These are phyloP conservation scores for Myotis myotis DNA, from an alignment of 2,797 vertebrate species.

Conservation along the genomic window DNA sequence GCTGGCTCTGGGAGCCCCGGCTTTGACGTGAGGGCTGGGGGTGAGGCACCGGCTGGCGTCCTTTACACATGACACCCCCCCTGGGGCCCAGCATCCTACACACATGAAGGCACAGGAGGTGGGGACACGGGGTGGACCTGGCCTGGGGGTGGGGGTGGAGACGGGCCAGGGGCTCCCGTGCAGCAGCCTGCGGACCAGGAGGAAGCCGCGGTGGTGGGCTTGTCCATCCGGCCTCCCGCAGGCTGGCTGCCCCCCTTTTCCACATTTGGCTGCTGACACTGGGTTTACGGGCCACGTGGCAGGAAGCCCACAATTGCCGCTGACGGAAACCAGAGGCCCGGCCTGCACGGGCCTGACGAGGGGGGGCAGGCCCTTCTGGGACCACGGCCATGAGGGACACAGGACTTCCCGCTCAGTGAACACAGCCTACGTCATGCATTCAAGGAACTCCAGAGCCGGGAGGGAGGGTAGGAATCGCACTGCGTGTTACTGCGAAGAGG, in stretches of 20 bases:
- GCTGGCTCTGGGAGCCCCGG: neutral
- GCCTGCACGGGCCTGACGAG: neutral
- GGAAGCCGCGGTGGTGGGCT: neutral
- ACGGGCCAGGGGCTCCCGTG: neutral
- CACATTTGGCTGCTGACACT: neutral
- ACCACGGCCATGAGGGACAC: fast-evolving
- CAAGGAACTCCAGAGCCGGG: neutral
- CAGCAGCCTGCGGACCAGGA: neutral
- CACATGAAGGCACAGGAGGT: neutral
- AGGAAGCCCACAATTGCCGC: conserved; percentile 7
- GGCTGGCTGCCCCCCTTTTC: neutral
- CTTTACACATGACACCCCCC: fast-evolving
- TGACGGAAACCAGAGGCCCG: conserved; percentile 2
- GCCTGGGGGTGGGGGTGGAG: neutral
- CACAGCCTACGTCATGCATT: neutral
- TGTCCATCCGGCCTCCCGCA: neutral
- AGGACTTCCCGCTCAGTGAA: neutral
- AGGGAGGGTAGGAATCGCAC: neutral
- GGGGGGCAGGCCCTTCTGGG: neutral
- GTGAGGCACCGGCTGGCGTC: neutral
- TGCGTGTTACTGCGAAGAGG: neutral
- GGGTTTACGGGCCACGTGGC: neutral
- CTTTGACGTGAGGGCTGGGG: neutral
- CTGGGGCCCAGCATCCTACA: neutral
- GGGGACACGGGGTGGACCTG: fast-evolving